Base-by-base conservation (phyloP, 2,113 vertebrate species). In the Nycticebus coucang region DNA sequence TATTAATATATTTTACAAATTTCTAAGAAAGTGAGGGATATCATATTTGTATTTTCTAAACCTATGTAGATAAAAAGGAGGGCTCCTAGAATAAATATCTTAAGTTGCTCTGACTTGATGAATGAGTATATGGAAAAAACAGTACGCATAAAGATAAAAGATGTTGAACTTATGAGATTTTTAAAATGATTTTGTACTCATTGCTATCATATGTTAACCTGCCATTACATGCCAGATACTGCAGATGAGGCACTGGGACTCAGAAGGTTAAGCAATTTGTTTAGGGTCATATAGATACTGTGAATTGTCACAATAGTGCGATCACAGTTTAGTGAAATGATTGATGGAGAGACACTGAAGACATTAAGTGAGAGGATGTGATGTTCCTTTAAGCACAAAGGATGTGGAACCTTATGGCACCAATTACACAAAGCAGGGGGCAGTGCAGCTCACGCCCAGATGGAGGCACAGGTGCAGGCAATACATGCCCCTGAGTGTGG, bases 361-460 rank as follows among this genome's bases (percentile, higher is more conserved):
- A 53, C 85, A 11, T 92, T 92, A 55, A 87, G 68, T 81, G 93
- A 89, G 87, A 86, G 95, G 91, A 81, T 60, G 64, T 82, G 84
- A 83, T 45, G 79, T 95, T 79, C 84, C 93, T 97, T 77, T 96
- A 81, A 89, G 92, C 78, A 75, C 82, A 57, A 64, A 91, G 87
- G 91, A 89, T 64, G 53, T 75, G 50, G 91, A 64, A 57, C 19
- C 91, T 80, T 91, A 91, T 93, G 93, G 95, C 71, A 75, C 96
- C 93, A 95, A 91, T 96, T 95, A 88, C n/a, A 88, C 57, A 69
- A 68, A 77, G 87, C 50, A 35, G 90, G 83, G 77, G 87, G 83
- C 87, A n/a, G 10, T 14, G 2, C 4, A 14, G 69, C 28, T 30
- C 10, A 9, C 3, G 0, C 22, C 87, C 90, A 84, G 87, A 79